Evolutionary conservation across 2,797 vertebrate genomes (phyloP).

Genomic region (Danio jaintianensis): DNA sequence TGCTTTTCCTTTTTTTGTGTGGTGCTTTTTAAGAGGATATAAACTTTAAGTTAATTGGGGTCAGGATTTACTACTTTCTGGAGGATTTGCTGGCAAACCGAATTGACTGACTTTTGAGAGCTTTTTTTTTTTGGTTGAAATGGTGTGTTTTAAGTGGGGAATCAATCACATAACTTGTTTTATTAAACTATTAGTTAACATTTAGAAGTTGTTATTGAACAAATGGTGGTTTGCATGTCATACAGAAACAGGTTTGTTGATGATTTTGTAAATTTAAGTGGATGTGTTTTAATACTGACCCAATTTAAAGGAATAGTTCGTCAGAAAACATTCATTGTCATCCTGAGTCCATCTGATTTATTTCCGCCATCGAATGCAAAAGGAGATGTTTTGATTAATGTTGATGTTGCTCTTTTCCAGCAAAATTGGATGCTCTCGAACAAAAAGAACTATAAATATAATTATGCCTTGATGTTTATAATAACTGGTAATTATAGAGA

Average conservation of each 20-base stretch:
- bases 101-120: constrained; percentile 47
- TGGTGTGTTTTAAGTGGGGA: neutral
- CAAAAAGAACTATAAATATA: neutral
- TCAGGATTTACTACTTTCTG: constrained; percentile 65
- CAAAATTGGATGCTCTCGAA: neutral
- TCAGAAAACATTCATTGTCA: neutral
- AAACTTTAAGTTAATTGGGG: constrained; percentile 62
- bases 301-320: neutral
- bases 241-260: neutral
- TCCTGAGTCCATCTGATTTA: no score
- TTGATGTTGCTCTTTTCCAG: neutral
- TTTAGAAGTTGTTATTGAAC: neutral
- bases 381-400: neutral
- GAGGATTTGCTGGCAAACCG: constrained; percentile 59
- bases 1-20: constrained; percentile 19
- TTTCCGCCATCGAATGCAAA: neutral
- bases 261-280: neutral
- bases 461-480: no score
- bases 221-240: neutral
- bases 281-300: neutral
- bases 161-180: neutral
- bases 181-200: constrained; percentile 10
- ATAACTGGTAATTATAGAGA: no score
- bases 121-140: constrained; percentile 14
- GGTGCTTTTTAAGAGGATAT: constrained; percentile 42